Evolutionary conservation across 1,140 invertebrate species (phyloP).

Genomic region (Ips typographus): DNA sequence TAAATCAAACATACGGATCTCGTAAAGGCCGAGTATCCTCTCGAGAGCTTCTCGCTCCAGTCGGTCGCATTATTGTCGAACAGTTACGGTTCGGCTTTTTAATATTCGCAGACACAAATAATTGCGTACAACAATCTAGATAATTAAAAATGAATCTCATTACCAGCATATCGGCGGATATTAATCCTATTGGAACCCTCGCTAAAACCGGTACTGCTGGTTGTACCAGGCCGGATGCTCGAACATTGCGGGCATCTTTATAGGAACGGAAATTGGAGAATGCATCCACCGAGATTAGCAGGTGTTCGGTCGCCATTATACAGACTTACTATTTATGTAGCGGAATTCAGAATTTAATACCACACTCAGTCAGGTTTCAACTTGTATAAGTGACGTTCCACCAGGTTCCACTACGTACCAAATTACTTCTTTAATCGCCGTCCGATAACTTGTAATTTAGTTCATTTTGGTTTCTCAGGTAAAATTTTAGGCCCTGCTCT

Average conservation of each 20-base stretch:
- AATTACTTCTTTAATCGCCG: slow-evolving; percentile 20
- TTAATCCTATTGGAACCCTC: slow-evolving; percentile 29
- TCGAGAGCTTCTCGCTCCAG: background rate
- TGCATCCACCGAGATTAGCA: slow-evolving; percentile 25
- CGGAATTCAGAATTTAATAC: slow-evolving; percentile 15
- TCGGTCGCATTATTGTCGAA: background rate
- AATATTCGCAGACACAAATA: slow-evolving; percentile 1
- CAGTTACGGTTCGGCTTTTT: background rate
- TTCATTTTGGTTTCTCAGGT: slow-evolving; percentile 22
- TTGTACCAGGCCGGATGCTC: slow-evolving; percentile 29
- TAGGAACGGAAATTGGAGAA: slow-evolving; percentile 31
- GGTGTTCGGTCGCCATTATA: slow-evolving; percentile 23
- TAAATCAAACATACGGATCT: slow-evolving; percentile 1
- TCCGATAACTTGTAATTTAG: slow-evolving; percentile 24
- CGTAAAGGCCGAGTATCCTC: slow-evolving; percentile 1
- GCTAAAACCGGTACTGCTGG: slow-evolving; percentile 32
- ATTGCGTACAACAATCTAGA: slow-evolving; percentile 11
- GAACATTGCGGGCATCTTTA: slow-evolving; percentile 31
- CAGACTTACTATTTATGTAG: slow-evolving; percentile 7
- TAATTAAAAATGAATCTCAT: slow-evolving; percentile 16
- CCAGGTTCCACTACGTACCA: background rate
- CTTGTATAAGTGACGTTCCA: slow-evolving; percentile 1
- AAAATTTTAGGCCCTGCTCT: slow-evolving; percentile 26
- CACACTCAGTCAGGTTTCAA: background rate
- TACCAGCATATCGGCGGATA: slow-evolving; percentile 11